phyloP scores from a whole-genome alignment of 2,797 vertebrate genomes.

The Acipenser oxyrinchus region DNA sequence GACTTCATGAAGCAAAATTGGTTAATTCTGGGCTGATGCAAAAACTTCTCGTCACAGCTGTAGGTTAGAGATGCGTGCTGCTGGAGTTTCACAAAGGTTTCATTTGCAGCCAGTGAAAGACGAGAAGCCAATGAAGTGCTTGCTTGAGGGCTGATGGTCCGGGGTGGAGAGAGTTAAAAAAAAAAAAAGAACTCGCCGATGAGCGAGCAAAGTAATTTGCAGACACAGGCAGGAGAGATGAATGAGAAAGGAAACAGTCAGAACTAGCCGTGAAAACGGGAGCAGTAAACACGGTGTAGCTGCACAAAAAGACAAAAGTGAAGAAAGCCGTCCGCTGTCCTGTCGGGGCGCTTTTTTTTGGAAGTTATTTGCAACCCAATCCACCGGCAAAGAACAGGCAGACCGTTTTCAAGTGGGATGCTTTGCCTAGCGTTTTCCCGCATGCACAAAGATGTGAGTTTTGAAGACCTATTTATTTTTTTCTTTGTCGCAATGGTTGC shows the following conservation, averaged over 20 bases:
- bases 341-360: not conserved
- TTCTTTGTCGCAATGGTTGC: not conserved
- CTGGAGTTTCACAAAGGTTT: too few species aligned
- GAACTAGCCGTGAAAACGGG: not conserved
- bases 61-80: too few species aligned
- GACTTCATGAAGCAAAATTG: too few species aligned
- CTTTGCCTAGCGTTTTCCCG: not conserved
- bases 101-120: too few species aligned
- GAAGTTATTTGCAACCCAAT: conserved; percentile 1
- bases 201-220: conserved; percentile 16
- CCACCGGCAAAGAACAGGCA: not conserved
- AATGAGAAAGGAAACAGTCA: conserved; percentile 2
- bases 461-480: too few species aligned
- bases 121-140: too few species aligned
- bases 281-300: not conserved
- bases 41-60: too few species aligned
- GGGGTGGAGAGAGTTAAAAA: too few species aligned
- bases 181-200: too few species aligned
- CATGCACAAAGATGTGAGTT: not conserved
- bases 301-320: not conserved
- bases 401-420: not conserved
- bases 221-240: conserved; percentile 11
- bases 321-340: not conserved
- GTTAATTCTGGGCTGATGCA: too few species aligned
- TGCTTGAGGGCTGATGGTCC: too few species aligned